Evolutionary conservation across 2,113 vertebrate genomes (phyloP).

Genomic region (Sinocyclocheilus grahami): DNA sequence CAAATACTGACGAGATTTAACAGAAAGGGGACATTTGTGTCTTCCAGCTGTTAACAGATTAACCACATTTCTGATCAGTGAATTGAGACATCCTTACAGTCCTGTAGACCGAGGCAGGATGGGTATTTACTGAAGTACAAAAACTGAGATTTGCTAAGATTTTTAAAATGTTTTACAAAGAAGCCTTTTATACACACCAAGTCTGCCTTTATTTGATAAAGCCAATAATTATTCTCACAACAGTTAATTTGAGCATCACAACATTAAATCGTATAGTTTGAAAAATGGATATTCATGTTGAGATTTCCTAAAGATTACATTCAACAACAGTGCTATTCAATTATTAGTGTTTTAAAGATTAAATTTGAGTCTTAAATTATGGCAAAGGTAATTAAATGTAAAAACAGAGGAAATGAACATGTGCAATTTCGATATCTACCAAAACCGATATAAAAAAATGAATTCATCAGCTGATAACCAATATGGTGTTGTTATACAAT

Average conservation of each 20-base stretch:
- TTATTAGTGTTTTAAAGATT: not conserved
- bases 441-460: not conserved
- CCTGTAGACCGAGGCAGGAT: too few relatives aligned
- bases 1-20: conserved; percentile 48
- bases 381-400: not conserved
- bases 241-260: not conserved
- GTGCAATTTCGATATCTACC: not conserved
- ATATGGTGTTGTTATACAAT: not conserved
- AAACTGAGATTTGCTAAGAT: too few relatives aligned
- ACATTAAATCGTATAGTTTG: not conserved
- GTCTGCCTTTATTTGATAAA: too few relatives aligned
- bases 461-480: not conserved
- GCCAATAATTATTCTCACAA: too few relatives aligned
- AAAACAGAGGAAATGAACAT: not conserved
- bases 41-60: conserved; percentile 50
- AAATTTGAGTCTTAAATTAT: not conserved
- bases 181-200: too few relatives aligned
- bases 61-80: conserved; percentile 49
- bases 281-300: not conserved
- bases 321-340: not conserved
- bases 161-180: too few relatives aligned
- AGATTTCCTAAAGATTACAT: not conserved
- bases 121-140: too few relatives aligned
- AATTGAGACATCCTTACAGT: conserved; percentile 31
- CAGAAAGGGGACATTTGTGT: conserved; percentile 44